These are phyloP conservation scores for Fabriciana adippe DNA, from an alignment of 2,888 invertebrate genomes.

Conservation along the genomic window DNA sequence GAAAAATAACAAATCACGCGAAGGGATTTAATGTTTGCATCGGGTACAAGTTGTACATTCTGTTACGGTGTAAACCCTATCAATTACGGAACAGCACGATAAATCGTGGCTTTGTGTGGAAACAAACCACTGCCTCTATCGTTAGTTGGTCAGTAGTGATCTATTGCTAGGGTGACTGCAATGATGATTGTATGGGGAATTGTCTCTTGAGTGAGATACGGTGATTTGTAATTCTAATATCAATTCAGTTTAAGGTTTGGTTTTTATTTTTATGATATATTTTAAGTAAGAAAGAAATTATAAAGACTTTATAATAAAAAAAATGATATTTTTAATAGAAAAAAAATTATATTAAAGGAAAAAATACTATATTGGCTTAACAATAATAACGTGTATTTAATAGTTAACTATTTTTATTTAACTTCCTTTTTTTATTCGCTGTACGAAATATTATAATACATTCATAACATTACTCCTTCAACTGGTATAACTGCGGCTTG, in stretches of 20 bases:
- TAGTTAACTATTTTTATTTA: too few species aligned
- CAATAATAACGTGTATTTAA: too few species aligned
- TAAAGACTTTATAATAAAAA: too few species aligned
- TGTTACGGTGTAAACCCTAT: conserved; percentile 50
- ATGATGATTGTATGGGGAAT: neutral
- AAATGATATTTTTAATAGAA: too few species aligned
- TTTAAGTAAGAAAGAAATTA: too few species aligned
- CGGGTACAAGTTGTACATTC: conserved; percentile 47
- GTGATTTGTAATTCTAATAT: neutral
- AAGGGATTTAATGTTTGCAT: conserved; percentile 42
- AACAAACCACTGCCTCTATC: conserved; percentile 53
- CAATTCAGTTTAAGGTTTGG: neutral
- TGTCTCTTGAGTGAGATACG: neutral
- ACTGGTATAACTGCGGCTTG: too few species aligned
- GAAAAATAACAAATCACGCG: conserved; percentile 43
- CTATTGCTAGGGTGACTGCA: conserved; percentile 43
- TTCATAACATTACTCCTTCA: too few species aligned
- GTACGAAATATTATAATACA: too few species aligned
- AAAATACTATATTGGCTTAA: too few species aligned
- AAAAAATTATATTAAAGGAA: too few species aligned
- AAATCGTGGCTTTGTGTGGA: conserved; percentile 52
- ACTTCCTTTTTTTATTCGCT: too few species aligned
- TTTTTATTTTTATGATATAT: too few species aligned
- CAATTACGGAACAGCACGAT: conserved; percentile 50
- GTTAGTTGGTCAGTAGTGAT: conserved; percentile 51